A percentile compares a stretch with the other conserved stretches of the same genome.
phyloP scores from a whole-genome alignment of 2,888 invertebrate species.

The Azorinus chamasolen region DNA sequence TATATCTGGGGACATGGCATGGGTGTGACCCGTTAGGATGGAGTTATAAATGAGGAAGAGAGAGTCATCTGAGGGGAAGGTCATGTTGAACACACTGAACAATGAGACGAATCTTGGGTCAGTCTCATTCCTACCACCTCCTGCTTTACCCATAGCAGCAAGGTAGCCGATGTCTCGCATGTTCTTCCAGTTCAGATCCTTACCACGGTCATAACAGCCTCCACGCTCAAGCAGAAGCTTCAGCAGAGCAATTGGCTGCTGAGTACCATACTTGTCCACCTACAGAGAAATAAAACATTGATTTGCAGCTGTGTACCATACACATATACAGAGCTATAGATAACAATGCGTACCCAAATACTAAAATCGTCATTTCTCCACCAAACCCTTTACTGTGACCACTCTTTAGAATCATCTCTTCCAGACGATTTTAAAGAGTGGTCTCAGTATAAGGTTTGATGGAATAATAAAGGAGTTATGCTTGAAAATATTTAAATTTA shows the following conservation, averaged over 20 bases:
- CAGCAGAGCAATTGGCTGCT: slow-evolving; percentile 97
- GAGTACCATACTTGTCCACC: slow-evolving; percentile 94
- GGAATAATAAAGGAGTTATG: too few relatives aligned
- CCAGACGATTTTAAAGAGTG: too few relatives aligned
- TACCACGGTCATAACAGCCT: slow-evolving; percentile 95
- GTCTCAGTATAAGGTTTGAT: too few relatives aligned
- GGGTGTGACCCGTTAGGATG: slow-evolving; percentile 93
- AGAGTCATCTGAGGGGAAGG: slow-evolving; percentile 93
- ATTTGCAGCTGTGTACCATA: background rate
- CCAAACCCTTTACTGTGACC: too few relatives aligned
- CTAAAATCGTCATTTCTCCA: too few relatives aligned
- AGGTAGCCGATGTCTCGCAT: slow-evolving; percentile 91
- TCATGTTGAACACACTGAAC: slow-evolving; percentile 95
- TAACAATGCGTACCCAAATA: too few relatives aligned
- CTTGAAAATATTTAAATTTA: too few relatives aligned
- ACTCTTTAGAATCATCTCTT: too few relatives aligned
- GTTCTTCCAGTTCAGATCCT: slow-evolving; percentile 96
- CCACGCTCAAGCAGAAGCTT: slow-evolving; percentile 95
- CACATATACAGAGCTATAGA: too few relatives aligned
- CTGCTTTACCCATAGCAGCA: slow-evolving; percentile 89
- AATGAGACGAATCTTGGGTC: slow-evolving; percentile 96
- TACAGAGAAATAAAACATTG: slow-evolving; percentile 61
- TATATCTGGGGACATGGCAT: slow-evolving; percentile 90
- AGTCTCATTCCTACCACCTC: slow-evolving; percentile 95
- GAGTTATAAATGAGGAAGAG: slow-evolving; percentile 93